Conservation (phyloP, 2,113 vertebrate genomes). For the Craseonycteris thonglongyai region DNA sequence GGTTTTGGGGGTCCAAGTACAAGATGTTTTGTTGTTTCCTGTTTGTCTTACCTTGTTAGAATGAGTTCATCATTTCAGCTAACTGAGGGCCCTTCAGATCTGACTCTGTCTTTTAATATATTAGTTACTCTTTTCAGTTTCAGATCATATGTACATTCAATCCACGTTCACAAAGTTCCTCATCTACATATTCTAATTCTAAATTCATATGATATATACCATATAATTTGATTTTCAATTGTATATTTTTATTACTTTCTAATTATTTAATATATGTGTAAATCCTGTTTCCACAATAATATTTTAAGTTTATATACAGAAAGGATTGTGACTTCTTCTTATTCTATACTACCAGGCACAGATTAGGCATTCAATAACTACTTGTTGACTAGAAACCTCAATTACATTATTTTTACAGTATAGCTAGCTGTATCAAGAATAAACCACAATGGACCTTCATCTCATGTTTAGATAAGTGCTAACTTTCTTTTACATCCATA, state of each 20-base stretch:
- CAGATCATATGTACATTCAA: background rate
- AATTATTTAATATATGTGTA: background rate
- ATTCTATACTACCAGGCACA: background rate
- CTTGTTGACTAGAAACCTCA: background rate
- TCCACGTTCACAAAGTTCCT: background rate
- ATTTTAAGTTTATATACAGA: background rate
- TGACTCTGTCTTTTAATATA: background rate
- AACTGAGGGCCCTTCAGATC: background rate
- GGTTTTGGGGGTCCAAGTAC: background rate
- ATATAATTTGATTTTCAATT: background rate
- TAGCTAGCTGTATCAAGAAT: background rate
- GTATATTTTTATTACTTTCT: background rate
- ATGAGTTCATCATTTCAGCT: constrained; percentile 16
- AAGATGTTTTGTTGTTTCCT: background rate
- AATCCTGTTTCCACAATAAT: background rate
- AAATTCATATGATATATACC: background rate
- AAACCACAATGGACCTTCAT: background rate
- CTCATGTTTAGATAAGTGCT: background rate
- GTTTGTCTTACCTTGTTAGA: constrained; percentile 19
- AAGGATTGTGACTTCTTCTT: background rate
- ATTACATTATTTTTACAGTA: background rate
- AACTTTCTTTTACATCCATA: background rate
- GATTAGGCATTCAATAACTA: background rate
- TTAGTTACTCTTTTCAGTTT: background rate
- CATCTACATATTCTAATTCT: background rate